Base-by-base conservation (phyloP, 2,888 invertebrate species). In the Chironomus tentans region DNA sequence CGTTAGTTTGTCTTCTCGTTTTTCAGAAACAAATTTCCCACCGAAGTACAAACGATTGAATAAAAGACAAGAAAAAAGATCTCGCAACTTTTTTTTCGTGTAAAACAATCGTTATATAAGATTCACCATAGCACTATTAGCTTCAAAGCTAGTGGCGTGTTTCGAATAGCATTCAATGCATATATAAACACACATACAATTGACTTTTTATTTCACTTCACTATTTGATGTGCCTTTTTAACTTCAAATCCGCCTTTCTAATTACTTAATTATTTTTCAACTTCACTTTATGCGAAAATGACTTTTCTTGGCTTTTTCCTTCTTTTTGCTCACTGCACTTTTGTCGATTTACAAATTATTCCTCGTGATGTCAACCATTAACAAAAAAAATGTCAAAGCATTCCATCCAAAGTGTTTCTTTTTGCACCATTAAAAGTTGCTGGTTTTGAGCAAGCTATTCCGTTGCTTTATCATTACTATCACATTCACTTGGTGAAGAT, bases 181-280 rank as follows among this genome's bases (percentile, higher is more conserved):
- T 18, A 56, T 15, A 56, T 15, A n/a, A n/a, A 56, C 56, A 56
- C 38, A 15, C 56, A 56, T 56, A 56, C 15, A 56, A 56, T 18
- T 56, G n/a, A 15, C 18, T 56, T 56, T 56, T 56, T 56, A 56
- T 56, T 56, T 18, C 15, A 38, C 38, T 38, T 38, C 38, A 38
- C 38, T 38, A 38, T 38, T 38, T 15, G 56, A 56, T 56, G n/a
- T 56, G 56, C n/a, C 56, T 56, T 56, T 56, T 56, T 56, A 15
- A 56, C 56, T 56, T 56, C 56, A 56, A 73, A 73, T 73, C 72
- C 72, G 72, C 72, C 72, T 73, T 73, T 73, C 72, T 62, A 73
- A 73, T 73, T 73, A 50, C 72, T 73, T 38, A 62, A 73, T 73
- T 73, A 73, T 24, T 56, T 71, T 22, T 48, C 15, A 38, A 38